A percentile compares a stretch with the other conserved stretches of the same genome.
Conservation (phyloP, 2,113 vertebrate species). For the Clinocottus analis region DNA sequence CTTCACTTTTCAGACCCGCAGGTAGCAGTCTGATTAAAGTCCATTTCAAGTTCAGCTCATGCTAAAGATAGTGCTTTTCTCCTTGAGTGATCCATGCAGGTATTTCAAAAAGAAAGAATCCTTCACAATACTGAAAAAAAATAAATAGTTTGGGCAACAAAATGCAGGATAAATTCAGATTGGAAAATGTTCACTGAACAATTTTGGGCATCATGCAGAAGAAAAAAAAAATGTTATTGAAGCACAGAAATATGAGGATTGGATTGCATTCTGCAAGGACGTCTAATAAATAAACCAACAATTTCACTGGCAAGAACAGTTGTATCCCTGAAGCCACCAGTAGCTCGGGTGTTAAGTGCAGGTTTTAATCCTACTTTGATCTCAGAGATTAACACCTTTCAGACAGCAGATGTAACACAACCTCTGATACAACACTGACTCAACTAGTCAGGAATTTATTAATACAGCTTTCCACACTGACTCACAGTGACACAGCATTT, state of each 20-base stretch:
- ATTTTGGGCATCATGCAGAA: not conserved
- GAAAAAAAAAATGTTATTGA: not conserved
- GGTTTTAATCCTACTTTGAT: conserved; percentile 23
- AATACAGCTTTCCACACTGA: not conserved
- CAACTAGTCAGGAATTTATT: not conserved
- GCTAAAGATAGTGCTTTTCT: not conserved
- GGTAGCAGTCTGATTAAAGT: too few species aligned
- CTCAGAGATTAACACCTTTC: conserved; percentile 21
- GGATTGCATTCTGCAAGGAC: not conserved
- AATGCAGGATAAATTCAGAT: not conserved
- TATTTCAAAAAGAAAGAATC: not conserved
- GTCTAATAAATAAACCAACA: not conserved
- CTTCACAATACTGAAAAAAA: not conserved
- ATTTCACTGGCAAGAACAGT: not conserved
- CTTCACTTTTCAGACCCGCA: not conserved
- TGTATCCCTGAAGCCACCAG: not conserved
- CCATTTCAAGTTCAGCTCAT: not conserved
- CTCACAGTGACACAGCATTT: not conserved
- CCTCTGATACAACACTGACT: conserved; percentile 16
- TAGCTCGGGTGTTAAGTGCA: not conserved
- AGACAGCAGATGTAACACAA: conserved; percentile 1
- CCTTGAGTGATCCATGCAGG: not conserved
- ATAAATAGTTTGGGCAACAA: not conserved
- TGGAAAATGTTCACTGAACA: not conserved
- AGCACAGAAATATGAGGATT: not conserved